These are phyloP conservation scores for Torymus texanus DNA, from an alignment of 2,888 invertebrate genomes.

Conservation along the genomic window DNA sequence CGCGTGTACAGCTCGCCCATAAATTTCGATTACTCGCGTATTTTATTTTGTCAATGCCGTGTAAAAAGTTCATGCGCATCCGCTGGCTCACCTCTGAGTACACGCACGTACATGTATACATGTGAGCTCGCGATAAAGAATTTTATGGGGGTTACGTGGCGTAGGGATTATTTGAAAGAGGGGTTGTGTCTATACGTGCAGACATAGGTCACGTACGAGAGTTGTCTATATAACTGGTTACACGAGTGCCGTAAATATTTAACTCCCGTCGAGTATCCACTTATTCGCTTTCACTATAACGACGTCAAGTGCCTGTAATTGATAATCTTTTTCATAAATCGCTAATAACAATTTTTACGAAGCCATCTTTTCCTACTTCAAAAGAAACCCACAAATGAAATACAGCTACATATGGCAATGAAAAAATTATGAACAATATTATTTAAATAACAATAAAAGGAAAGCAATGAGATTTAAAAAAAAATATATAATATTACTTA, in stretches of 20 bases:
- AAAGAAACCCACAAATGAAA: too few species aligned
- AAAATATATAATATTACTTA: conserved; percentile 15
- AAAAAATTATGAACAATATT: too few species aligned
- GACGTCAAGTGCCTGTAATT: conserved; percentile 41
- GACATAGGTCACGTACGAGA: conserved; percentile 41
- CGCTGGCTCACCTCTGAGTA: not conserved
- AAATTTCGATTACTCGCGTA: conserved; percentile 69
- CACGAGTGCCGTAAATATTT: conserved; percentile 68
- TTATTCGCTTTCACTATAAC: conserved; percentile 44
- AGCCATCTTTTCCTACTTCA: too few species aligned
- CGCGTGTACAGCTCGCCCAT: conserved; percentile 67
- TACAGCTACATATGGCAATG: too few species aligned
- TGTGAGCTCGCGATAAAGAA: conserved; percentile 19
- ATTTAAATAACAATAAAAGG: too few species aligned
- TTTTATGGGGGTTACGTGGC: conserved; percentile 55
- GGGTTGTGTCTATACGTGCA: conserved; percentile 47
- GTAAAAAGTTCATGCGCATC: conserved; percentile 34
- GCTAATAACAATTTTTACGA: too few species aligned
- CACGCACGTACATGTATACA: not conserved
- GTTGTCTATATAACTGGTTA: conserved; percentile 59
- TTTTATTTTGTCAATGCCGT: conserved; percentile 60
- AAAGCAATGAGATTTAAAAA: too few species aligned
- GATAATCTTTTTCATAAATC: conserved; percentile 6
- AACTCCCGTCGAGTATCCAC: conserved; percentile 62
- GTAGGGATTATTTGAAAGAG: conserved; percentile 53